Base-by-base conservation (phyloP, 2,113 vertebrate species). In the Fregata magnificens region DNA sequence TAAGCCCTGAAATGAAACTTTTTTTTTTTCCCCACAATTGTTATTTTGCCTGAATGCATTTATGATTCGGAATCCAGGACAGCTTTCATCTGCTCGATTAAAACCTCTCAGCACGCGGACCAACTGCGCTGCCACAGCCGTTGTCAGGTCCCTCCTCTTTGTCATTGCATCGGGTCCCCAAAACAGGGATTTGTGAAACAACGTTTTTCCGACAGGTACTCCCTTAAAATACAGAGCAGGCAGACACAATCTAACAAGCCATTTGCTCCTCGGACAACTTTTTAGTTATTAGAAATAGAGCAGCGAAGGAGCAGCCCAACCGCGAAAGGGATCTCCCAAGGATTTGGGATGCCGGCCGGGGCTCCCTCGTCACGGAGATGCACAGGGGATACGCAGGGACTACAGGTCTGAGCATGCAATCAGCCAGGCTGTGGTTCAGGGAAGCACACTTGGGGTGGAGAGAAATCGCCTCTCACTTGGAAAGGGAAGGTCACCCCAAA, bases 31-130 rank as follows among this genome's bases (percentile, higher is more conserved):
- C n/a, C 36, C 34, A 21, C 34, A 21, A 5, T n/a, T 3, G 2
- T 86, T 94, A 86, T 84, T 96, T 90, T 78, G 24, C 62, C n/a
- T 56, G 89, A 95, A 86, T 40, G 9, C 21, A 65, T 58, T 83
- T 47, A 38, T 96, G 52, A 86, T 91, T 96, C 73, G 79, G 78
- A 96, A 95, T 89, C 82, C 80, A 89, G 28, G 52, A 65, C 38
- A 31, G 55, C 86, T 77, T 83, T 90, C 44, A 87, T 52, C 32
- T 74, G 29, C 72, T 88, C 74, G 65, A 34, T 91, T 73, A 80
- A 78, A 86, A 95, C 59, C 42, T 26, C 56, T 79, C 71, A 78
- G 63, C 11, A 59, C 14, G 17, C 15, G 7, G 32, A 88, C 49
- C 71, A 91, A 20, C 55, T 44, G 5, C 2, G 5, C 77, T 82